Conservation (phyloP, 1,140 invertebrate species). For the Acromyrmex echinatior region DNA sequence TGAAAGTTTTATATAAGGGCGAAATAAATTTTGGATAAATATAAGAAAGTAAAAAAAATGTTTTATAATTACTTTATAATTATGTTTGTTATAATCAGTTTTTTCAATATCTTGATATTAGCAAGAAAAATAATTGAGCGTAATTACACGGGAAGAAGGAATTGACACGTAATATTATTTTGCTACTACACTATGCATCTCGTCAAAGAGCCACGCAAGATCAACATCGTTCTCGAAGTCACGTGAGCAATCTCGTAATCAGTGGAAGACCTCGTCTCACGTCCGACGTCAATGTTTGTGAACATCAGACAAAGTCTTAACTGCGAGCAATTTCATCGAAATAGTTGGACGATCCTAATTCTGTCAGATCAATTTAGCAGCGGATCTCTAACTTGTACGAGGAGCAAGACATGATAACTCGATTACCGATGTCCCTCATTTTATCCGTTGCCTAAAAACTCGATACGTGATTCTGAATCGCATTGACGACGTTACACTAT, state of each 20-base stretch:
- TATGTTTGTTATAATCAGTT: background rate
- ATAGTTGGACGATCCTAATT: constrained; percentile 75
- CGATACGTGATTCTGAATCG: background rate
- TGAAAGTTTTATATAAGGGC: background rate
- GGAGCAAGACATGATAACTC: constrained; percentile 47
- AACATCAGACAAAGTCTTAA: constrained; percentile 74
- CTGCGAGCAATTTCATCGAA: constrained; percentile 70
- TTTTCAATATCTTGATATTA: background rate
- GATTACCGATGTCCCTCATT: constrained; percentile 19
- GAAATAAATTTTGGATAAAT: background rate
- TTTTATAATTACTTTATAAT: background rate
- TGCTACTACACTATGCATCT: constrained; percentile 41
- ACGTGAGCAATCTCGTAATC: constrained; percentile 71
- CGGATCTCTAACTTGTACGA: constrained; percentile 34
- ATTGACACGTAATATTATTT: constrained; percentile 52
- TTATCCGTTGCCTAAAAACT: background rate
- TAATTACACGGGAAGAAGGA: constrained; percentile 54
- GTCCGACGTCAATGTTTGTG: constrained; percentile 75
- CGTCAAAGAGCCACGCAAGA: constrained; percentile 56
- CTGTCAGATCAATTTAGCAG: constrained; percentile 68
- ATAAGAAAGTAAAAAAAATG: background rate
- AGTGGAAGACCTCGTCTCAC: constrained; percentile 68
- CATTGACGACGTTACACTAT: background rate
- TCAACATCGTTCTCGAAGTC: constrained; percentile 71
- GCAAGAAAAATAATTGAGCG: constrained; percentile 17